phyloP scores from a whole-genome alignment of 92 coral and sea anemone species.

The Porites evermanni region DNA sequence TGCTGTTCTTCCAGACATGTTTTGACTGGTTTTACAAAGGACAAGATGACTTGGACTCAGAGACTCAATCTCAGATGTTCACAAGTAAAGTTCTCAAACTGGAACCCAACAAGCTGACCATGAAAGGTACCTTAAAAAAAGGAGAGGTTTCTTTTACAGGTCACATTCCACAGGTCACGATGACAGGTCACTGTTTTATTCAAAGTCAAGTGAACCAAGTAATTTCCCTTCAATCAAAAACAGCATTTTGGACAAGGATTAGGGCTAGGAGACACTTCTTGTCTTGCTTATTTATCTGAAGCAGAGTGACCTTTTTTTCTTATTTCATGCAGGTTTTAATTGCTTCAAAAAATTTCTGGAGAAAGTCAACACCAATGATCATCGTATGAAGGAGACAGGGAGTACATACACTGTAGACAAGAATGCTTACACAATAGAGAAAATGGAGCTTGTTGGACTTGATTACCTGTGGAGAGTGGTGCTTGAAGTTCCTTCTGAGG shows the following conservation, averaged over 20 bases:
- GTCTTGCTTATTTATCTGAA: no score
- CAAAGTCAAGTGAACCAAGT: no score
- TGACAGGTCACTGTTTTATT: no score
- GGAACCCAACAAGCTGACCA: constrained; percentile 81
- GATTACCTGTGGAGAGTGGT: constrained; percentile 88
- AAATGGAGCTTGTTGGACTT: constrained; percentile 81
- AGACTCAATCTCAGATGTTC: constrained; percentile 86
- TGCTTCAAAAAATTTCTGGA: constrained; percentile 84
- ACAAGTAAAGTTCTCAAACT: constrained; percentile 79
- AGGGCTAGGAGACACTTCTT: no score
- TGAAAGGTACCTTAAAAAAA: constrained; percentile 62
- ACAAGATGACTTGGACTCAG: constrained; percentile 82
- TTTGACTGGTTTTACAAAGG: constrained; percentile 90
- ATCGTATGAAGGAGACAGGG: constrained; percentile 76
- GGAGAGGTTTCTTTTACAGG: no score
- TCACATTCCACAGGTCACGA: no score
- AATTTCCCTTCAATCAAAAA: no score
- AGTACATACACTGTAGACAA: constrained; percentile 75
- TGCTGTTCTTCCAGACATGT: constrained; percentile 58
- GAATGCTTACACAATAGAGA: constrained; percentile 75
- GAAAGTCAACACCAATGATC: constrained; percentile 86
- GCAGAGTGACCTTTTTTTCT: no score
- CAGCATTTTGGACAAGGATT: no score
- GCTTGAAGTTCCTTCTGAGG: constrained; percentile 87
- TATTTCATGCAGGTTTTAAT: constrained; percentile 61